Conservation (phyloP, 2,797 vertebrate species). For the Emydoidea blandingii region DNA sequence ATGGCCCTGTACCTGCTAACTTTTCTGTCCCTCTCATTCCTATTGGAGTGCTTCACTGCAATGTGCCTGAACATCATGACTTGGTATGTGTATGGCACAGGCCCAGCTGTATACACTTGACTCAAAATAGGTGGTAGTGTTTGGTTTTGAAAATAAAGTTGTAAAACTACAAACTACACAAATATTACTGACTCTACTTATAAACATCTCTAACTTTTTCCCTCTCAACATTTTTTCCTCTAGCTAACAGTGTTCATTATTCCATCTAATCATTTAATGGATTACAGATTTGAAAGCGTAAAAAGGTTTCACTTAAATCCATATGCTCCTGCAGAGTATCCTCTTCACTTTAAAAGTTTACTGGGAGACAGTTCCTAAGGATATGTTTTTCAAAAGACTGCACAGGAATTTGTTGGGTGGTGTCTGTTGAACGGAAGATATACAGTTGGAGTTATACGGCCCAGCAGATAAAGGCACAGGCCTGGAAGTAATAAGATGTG, state of each 20-base stretch:
- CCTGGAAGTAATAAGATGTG: neutral
- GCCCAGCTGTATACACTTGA: neutral
- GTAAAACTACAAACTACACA: neutral
- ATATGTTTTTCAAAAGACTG: neutral
- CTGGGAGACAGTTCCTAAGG: neutral
- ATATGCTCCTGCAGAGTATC: neutral
- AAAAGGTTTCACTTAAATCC: neutral
- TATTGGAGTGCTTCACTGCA: slow-evolving; percentile 84
- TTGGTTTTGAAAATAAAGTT: neutral
- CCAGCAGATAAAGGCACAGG: neutral
- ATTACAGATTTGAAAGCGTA: neutral
- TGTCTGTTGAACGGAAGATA: neutral
- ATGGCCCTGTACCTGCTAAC: slow-evolving; percentile 80
- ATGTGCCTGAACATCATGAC: slow-evolving; percentile 83
- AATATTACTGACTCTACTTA: neutral
- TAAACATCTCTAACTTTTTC: neutral
- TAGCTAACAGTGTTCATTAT: neutral
- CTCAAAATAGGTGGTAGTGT: neutral
- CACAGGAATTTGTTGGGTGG: neutral
- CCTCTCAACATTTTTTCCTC: neutral
- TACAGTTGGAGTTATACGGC: neutral
- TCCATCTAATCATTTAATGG: neutral
- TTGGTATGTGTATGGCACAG: slow-evolving; percentile 77
- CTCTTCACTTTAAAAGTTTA: neutral
- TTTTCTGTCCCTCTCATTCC: slow-evolving; percentile 81